phyloP scores from a whole-genome alignment of 2,888 invertebrate species.

The Cheilosia impressa region DNA sequence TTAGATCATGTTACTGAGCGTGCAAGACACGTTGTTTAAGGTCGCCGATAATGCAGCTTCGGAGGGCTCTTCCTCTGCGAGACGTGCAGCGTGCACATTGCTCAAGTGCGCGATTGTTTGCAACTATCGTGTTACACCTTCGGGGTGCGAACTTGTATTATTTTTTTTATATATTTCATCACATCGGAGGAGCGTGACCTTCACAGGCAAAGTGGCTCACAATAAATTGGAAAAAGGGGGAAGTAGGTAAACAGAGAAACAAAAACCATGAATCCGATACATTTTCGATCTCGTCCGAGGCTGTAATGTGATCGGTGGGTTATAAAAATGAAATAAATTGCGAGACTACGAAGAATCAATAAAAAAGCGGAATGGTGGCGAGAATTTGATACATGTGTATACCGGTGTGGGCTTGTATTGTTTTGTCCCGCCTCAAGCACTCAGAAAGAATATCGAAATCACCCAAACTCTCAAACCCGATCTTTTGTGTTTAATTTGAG shows the following conservation, averaged over 20 bases:
- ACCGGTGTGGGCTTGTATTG: too few relatives aligned
- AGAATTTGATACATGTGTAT: too few relatives aligned
- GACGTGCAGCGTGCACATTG: slow-evolving; percentile 9
- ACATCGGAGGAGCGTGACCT: slow-evolving; percentile 25
- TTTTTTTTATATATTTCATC: slow-evolving; percentile 19
- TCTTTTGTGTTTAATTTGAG: too few relatives aligned
- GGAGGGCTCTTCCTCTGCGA: slow-evolving; percentile 24
- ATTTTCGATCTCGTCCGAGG: neutral
- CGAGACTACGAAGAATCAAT: too few relatives aligned
- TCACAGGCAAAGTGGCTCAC: slow-evolving; percentile 20
- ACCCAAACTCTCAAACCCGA: too few relatives aligned
- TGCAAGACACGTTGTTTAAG: slow-evolving; percentile 48
- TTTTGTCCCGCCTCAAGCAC: too few relatives aligned
- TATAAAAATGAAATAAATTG: too few relatives aligned
- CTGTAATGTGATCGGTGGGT: slow-evolving; percentile 11
- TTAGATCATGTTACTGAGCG: slow-evolving; percentile 45
- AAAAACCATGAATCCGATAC: slow-evolving; percentile 4
- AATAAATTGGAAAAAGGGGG: slow-evolving; percentile 6
- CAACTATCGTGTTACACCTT: slow-evolving; percentile 63
- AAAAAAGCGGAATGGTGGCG: too few relatives aligned
- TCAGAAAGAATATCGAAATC: too few relatives aligned
- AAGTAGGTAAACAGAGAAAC: neutral
- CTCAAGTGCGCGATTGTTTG: slow-evolving; percentile 41
- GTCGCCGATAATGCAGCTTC: slow-evolving; percentile 32
- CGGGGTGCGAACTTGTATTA: slow-evolving; percentile 32